Evolutionary conservation across 2,888 invertebrate species (phyloP), one percentile per base, ranked within the genome.

Genomic region (Harpalus rubripes): DNA sequence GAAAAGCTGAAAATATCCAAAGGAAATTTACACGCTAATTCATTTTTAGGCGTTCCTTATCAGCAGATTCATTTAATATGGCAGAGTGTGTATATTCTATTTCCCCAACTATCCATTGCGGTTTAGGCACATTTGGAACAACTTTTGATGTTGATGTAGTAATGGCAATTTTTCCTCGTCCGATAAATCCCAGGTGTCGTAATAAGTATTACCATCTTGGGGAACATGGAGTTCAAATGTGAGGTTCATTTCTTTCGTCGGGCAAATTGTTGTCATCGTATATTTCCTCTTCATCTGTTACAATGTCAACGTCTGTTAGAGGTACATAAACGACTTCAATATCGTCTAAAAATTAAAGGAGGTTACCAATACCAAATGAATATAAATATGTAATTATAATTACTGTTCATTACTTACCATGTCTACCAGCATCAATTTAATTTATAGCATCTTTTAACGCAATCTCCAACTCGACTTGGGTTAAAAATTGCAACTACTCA

Each of bases 41-140:
- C 26, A 65, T 65, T 65, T 65, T 65, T 65, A 32, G 12, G 65
- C 32, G 32, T 65, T 65, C 32, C n/a, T 65, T 65, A 65, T 32
- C 32, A 26, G 32, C 65, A 65, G 65, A 65, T 26, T 65, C 65
- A 58, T 65, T 65, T 32, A 2, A n/a, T n/a, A n/a, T n/a, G n/a
- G n/a, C n/a, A n/a, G n/a, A n/a, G n/a, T n/a, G 65, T 65, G 65
- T 32, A 65, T 65, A 65, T 26, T 65, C 65, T 12, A 65, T 32
- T 32, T 65, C 8, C 26, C 32, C 32, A 32, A 32, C 65, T 26
- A 65, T 5, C 65, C 65, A 65, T 65, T 65, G 65, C 44, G 44
- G 44, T 44, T 4, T 44, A 10, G 44, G 44, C 44, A 44, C 6
- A 44, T 44, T 44, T 44, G 44, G 8, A 44, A 44, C 44, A 44